Percentiles rank a stretch among this genome's conserved stretches.
Conservation (phyloP, 2,113 vertebrate species). For the Burhinus oedicnemus region DNA sequence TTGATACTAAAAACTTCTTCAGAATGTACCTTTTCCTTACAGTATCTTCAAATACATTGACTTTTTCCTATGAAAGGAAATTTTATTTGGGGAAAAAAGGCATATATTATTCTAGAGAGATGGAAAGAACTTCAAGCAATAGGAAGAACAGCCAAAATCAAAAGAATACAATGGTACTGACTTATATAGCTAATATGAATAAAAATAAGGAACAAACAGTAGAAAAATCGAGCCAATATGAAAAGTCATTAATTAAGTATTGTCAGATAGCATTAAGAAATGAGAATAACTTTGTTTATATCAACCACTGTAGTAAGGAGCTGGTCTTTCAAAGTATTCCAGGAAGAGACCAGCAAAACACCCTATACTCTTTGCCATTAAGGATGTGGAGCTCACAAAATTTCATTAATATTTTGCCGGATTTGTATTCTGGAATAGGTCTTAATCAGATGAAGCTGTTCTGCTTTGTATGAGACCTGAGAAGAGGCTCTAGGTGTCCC, state of each 20-base stretch:
- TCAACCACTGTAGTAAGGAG: background rate
- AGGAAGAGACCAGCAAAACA: background rate
- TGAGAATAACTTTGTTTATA: background rate
- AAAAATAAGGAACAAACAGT: background rate
- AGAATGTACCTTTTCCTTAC: background rate
- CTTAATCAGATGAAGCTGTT: background rate
- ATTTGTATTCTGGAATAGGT: background rate
- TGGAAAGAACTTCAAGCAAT: background rate
- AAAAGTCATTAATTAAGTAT: background rate
- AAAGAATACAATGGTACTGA: background rate
- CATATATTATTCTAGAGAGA: background rate
- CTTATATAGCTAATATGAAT: background rate
- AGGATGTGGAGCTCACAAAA: background rate
- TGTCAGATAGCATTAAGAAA: background rate
- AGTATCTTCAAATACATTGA: background rate
- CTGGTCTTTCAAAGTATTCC: background rate
- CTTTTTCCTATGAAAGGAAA: background rate
- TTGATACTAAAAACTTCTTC: background rate
- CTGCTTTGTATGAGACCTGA: background rate
- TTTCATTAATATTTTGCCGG: background rate
- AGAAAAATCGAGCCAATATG: background rate
- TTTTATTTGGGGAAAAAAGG: background rate
- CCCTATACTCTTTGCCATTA: background rate
- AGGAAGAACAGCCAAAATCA: background rate
- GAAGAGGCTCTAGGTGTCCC: background rate